phyloP scores from a whole-genome alignment of 2,113 vertebrate species.

The Sander vitreus region DNA sequence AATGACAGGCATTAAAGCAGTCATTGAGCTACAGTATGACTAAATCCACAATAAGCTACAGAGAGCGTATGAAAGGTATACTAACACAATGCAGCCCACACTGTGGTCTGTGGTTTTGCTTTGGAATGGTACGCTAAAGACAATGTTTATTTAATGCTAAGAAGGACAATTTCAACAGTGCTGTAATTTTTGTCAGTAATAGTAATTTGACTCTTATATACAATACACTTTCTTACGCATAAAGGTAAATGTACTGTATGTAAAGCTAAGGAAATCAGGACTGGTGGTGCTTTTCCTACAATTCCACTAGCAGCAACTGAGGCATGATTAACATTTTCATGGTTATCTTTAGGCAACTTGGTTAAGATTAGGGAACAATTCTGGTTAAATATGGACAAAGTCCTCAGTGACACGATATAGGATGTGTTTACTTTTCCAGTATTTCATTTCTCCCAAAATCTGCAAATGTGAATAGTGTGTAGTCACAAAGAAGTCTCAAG shows the following conservation, averaged over 20 bases:
- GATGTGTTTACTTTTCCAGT: too few species aligned
- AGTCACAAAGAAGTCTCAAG: too few species aligned
- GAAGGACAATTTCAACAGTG: neutral
- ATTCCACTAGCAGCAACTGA: too few species aligned
- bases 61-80: neutral
- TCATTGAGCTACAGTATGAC: slow-evolving; percentile 3
- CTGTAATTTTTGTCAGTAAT: neutral
- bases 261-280: neutral
- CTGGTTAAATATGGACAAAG: too few species aligned
- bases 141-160: neutral
- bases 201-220: neutral
- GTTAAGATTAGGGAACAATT: too few species aligned
- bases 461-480: too few species aligned
- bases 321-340: neutral
- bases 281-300: neutral
- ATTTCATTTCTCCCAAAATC: neutral
- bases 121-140: neutral
- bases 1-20: slow-evolving; percentile 25
- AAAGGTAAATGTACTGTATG: neutral
- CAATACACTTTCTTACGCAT: neutral
- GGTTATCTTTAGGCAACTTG: neutral
- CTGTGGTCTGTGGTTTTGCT: neutral
- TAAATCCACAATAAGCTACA: neutral
- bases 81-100: neutral
- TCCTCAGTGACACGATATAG: too few species aligned